Evolutionary conservation across 1,140 invertebrate species (phyloP), one percentile per base, ranked within the genome.

Genomic region (Limonius californicus): DNA sequence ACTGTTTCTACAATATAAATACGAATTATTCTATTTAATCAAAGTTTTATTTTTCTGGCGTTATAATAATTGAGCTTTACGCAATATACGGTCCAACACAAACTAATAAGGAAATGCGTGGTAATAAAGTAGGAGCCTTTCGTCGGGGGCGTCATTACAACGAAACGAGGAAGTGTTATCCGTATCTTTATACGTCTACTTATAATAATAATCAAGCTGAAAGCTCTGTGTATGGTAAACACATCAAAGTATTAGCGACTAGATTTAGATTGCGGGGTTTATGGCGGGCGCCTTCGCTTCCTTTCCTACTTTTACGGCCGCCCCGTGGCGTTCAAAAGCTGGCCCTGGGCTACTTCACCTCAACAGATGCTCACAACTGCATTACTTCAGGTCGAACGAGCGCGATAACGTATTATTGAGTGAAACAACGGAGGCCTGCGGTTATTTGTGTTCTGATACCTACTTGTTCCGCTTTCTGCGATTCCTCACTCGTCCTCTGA

Each of bases 321-420:
- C 32, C n/a, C 4, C 32, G 56, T 54, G 45, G 57, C 55, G 47
- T 63, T 54, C 53, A 14, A 45, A 67, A 69, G 64, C 50, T 66
- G 62, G 62, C 67, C 65, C 57, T 54, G 59, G 67, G 67, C 67
- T 59, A 69, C 66, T 59, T 47, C 68, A 67, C 62, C 63, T 67
- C 65, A 68, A 67, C 67, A 70, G 66, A 68, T 65, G 66, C 71
- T 69, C 62, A 65, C 68, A 70, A 68, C 64, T 72, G 67, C 70
- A 70, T 73, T 70, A 73, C 63, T 73, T 70, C 68, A 67, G 67
- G 68, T 70, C 68, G 66, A 65, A 59, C 63, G 67, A 70, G 68
- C 71, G 67, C 67, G 68, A 73, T 73, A 72, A 70, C 53, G 67
- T 71, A 73, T 71, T 73, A 73, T 73, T 69, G 71, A 71, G 71